These are phyloP conservation scores for Acanthosoma haemorrhoidale DNA, from an alignment of 2,888 invertebrate genomes.

Conservation along the genomic window DNA sequence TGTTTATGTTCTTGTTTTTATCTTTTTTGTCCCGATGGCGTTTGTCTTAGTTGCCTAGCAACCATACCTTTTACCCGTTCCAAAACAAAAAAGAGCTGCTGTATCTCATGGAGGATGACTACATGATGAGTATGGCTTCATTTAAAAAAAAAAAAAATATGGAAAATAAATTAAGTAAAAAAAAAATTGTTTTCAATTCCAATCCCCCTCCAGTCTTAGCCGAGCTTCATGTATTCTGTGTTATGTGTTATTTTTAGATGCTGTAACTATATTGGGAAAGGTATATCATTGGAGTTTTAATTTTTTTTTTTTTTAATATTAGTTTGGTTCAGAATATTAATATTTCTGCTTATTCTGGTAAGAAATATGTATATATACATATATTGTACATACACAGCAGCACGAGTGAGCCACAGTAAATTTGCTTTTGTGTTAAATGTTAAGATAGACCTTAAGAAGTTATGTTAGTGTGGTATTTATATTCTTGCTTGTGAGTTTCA, in stretches of 20 bases:
- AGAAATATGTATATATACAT: too few relatives aligned
- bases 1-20: slow-evolving; percentile 19
- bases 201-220: slow-evolving; percentile 25
- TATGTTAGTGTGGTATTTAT: slow-evolving; percentile 38
- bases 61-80: slow-evolving; percentile 4
- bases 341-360: slow-evolving; percentile 7
- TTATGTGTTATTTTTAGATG: slow-evolving; percentile 38
- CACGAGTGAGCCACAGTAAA: slow-evolving; percentile 36
- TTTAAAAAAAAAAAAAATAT: not conserved
- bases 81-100: not conserved
- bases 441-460: slow-evolving; percentile 31
- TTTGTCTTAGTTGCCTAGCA: slow-evolving; percentile 38
- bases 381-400: slow-evolving; percentile 35
- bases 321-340: not conserved
- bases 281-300: slow-evolving; percentile 36
- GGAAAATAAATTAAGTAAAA: slow-evolving; percentile 21
- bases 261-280: slow-evolving; percentile 40
- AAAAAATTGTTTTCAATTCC: slow-evolving; percentile 2
- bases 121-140: not conserved
- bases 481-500: too few relatives aligned
- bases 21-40: slow-evolving; percentile 33
- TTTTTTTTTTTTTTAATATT: slow-evolving; percentile 13
- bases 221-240: slow-evolving; percentile 37
- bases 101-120: not conserved
- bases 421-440: slow-evolving; percentile 33